Base-by-base conservation (phyloP, 2,113 vertebrate species). In the Lepus europaeus region DNA sequence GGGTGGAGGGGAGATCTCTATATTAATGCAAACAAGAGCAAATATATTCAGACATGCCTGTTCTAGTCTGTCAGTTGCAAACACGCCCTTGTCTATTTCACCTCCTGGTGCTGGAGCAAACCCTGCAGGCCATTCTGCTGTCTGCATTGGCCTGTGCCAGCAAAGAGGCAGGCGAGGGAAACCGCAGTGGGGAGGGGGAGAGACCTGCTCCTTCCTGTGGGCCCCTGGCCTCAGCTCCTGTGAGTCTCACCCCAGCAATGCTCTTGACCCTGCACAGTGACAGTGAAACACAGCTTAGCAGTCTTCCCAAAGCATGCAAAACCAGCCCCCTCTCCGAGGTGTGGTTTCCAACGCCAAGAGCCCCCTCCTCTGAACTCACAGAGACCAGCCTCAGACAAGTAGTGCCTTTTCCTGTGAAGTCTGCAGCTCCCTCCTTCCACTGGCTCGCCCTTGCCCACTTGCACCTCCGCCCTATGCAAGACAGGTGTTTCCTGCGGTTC, bases 261-360 rank as follows among this genome's bases (percentile, higher is more conserved):
- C 20, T 56, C 33, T 59, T 51, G 63, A 77, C 63, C 59, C 80
- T 33, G 45, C 53, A 51, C 9, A 80, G 91, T 33, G 61, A 69
- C 56, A 68, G 45, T 17, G 23, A 90, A 56, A 53, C 3, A 51
- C 53, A 66, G 49, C 69, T 82, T 33, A 29, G 5, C 31, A 16
- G 80, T 59, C 68, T 59, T 74, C 51, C 85, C 33, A 53, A 66
- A 53, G 72, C 90, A 78, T 79, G 51, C 14, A 87, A 83, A 87
- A 53, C 25, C 78, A 70, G 27, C 10, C 29, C 63, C 39, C 11
- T 84, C 29, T 29, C 29, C 25, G 19, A 13, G 63, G 45, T 45
- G 45, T 76, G 36, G 9, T n/a, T 89, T 73, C 73, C 68, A 76
- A 20, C 29, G 10, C 25, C 8, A 66, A 22, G 39, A 33, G 56